These are phyloP conservation scores for Botia almorhae DNA, from an alignment of 2,797 vertebrate species.

Conservation along the genomic window DNA sequence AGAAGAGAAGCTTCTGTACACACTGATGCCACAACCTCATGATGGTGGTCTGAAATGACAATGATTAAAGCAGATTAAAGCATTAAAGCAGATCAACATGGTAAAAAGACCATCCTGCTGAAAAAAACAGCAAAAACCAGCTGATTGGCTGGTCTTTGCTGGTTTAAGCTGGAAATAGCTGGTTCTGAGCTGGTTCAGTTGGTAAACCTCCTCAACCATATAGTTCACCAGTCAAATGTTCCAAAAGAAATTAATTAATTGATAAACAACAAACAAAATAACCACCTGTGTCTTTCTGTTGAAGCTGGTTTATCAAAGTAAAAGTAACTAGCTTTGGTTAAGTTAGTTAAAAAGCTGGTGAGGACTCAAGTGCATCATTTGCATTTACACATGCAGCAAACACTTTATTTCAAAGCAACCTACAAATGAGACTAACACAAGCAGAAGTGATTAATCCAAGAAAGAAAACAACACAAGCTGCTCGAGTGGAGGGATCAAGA, in stretches of 20 bases:
- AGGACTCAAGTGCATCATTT: neutral
- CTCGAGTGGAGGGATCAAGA: neutral
- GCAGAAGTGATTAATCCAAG: neutral
- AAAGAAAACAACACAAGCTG: neutral
- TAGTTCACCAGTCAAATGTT: neutral
- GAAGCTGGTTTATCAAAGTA: no score
- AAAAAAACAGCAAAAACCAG: no score
- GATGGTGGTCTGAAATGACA: neutral
- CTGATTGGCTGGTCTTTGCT: no score
- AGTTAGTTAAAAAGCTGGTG: neutral
- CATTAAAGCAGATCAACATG: constrained; percentile 7
- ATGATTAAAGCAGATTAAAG: neutral
- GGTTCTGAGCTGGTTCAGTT: neutral
- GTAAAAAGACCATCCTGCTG: neutral
- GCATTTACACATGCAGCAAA: neutral
- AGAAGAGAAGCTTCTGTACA: constrained; percentile 20
- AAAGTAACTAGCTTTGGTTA: neutral
- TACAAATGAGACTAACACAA: neutral
- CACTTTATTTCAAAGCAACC: neutral
- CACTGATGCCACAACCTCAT: constrained; percentile 2
- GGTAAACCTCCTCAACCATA: neutral
- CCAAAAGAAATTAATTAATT: no score
- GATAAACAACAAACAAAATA: no score
- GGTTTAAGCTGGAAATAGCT: neutral
- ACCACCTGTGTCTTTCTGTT: no score